Evolutionary conservation across 2,113 vertebrate genomes (phyloP), one percentile per base, ranked within the genome.

Genomic region (Leucopternis melanops): DNA sequence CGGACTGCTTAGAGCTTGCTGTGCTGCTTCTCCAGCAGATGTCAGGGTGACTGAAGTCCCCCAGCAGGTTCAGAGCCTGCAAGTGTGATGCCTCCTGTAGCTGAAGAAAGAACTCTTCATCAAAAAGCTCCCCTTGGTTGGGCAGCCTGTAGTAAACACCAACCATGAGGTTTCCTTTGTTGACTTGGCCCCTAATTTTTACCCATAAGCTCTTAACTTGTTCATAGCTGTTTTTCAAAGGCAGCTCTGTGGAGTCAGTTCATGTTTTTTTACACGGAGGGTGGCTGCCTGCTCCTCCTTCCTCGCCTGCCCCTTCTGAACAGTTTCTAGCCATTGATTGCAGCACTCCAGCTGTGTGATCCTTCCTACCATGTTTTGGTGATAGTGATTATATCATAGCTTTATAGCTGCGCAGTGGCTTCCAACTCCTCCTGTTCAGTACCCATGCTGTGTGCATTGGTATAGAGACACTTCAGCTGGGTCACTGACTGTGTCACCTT

Each of bases 401-500:
- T 86, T 83, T 80, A 27, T 82, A 58, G 38, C 16, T 57, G 16
- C 2, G 0, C 12, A 7, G 61, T 44, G 50, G 6, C 20, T 88
- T 92, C 58, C 34, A 45, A 3, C 31, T 74, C 66, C 26, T 92
- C 34, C 17, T 38, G 10, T 71, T 91, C 32, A 5, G 49, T 67
- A 4, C 18, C 26, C 1, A 0, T 58, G 38, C 57, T 77, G 47
- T 4, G 6, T 86, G 31, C 15, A 0, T 38, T 81, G 22, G 4
- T 50, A 13, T 8, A 25, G 67, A 73, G 52, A 21, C 3, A 10
- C 15, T 78, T 90, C 17, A 52, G 22, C 32, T 81, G n/a, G 44
- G 13, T 47, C 44, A 22, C 14, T 3, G 8, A 26, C 52, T n/a
- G 12, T 44, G 13, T 63, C 29, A 34, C 17, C 6, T 69, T 63